These are phyloP conservation scores for Acanthiza pusilla DNA, from an alignment of 2,797 vertebrate genomes.

Conservation along the genomic window DNA sequence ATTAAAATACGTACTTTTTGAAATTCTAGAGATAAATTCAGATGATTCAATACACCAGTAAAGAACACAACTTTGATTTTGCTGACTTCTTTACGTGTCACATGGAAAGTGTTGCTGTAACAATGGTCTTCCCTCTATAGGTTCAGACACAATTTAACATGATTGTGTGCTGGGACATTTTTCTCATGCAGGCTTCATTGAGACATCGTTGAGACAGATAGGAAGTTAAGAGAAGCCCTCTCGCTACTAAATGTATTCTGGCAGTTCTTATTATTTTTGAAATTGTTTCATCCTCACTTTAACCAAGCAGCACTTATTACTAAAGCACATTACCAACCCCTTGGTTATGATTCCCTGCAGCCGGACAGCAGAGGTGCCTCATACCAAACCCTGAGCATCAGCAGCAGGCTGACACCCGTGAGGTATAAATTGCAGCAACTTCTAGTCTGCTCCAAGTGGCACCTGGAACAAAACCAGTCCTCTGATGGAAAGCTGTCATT, in stretches of 20 bases:
- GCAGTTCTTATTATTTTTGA: neutral
- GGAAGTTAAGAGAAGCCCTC: neutral
- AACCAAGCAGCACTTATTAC: neutral
- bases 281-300: neutral
- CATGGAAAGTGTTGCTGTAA: neutral
- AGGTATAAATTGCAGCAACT: neutral
- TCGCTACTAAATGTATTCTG: neutral
- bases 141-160: neutral
- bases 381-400: neutral
- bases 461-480: conserved; percentile 25
- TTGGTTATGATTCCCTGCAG: rapidly evolving
- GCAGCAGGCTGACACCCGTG: neutral
- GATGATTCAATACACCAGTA: neutral
- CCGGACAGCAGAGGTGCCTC: neutral
- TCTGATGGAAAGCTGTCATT: neutral
- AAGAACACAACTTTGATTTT: neutral
- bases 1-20: neutral
- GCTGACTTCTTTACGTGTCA: neutral
- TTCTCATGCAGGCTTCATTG: neutral
- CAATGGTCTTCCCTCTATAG: neutral
- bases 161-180: neutral
- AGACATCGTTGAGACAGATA: rapidly evolving
- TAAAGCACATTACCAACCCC: rapidly evolving
- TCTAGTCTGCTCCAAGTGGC: conserved; percentile 6
- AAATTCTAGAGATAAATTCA: neutral